Percentiles rank a stretch among this genome's conserved stretches.
These are phyloP conservation scores for Rhinophrynus dorsalis DNA, from an alignment of 2,797 vertebrate species.

Conservation along the genomic window DNA sequence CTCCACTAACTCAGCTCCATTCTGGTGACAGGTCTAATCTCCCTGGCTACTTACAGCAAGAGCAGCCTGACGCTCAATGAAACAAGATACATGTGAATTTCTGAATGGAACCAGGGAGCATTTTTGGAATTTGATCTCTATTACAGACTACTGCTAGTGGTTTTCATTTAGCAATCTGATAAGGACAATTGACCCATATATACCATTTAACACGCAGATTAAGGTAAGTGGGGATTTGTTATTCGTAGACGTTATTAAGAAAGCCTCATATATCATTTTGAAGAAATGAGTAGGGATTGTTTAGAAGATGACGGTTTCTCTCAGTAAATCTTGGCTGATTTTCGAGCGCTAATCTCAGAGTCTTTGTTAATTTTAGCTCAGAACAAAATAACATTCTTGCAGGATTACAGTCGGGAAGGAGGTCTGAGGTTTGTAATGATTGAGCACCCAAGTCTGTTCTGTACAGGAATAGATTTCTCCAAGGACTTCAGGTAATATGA, in stretches of 20 bases:
- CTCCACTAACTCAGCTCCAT: too few species aligned
- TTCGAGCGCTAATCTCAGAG: conserved; percentile 34
- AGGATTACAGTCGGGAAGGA: conserved; percentile 26
- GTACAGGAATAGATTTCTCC: conserved; percentile 21
- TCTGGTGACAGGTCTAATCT: too few species aligned
- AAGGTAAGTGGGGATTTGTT: too few species aligned
- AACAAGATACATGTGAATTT: too few species aligned
- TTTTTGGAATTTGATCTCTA: too few species aligned
- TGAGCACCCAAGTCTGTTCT: conserved; percentile 25
- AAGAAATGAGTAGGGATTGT: conserved; percentile 7
- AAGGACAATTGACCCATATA: too few species aligned
- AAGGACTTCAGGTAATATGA: conserved; percentile 30
- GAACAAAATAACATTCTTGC: conserved; percentile 45
- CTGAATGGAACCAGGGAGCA: too few species aligned
- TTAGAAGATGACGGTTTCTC: conserved; percentile 15
- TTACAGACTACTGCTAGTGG: too few species aligned
- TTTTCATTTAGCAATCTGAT: too few species aligned
- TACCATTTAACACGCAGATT: too few species aligned
- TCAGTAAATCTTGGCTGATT: conserved; percentile 39
- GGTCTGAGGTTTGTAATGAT: conserved; percentile 24
- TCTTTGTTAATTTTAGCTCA: conserved; percentile 35
- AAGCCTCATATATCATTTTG: conserved; percentile 24
- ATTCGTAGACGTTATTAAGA: conserved; percentile 16
- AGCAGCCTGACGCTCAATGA: too few species aligned
- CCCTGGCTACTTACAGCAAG: too few species aligned